These are phyloP conservation scores for Heloderma charlesbogerti DNA, from an alignment of 2,113 vertebrate genomes.

Conservation along the genomic window DNA sequence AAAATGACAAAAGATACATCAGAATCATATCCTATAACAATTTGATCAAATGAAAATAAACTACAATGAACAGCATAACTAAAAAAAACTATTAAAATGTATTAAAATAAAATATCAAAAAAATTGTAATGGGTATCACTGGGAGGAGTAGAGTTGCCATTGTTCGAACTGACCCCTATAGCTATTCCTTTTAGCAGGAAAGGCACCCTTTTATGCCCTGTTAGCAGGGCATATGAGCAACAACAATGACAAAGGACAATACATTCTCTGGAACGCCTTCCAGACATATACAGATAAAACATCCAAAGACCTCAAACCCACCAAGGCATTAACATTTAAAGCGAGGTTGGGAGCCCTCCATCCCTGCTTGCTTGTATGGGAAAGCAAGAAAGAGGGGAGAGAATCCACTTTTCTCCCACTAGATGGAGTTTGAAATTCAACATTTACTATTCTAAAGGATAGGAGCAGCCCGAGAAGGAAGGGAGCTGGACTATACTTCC, in stretches of 20 bases:
- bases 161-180: too few species aligned
- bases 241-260: not conserved
- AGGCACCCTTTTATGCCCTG: too few species aligned
- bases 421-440: slow-evolving; percentile 51
- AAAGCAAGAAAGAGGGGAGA: not conserved
- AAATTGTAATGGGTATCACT: too few species aligned
- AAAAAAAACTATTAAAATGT: too few species aligned
- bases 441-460: not conserved
- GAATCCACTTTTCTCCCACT: slow-evolving; percentile 47
- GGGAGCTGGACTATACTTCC: too few species aligned
- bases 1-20: not conserved
- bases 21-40: too few species aligned
- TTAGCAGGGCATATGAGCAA: not conserved
- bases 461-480: not conserved
- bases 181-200: too few species aligned
- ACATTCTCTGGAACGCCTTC: not conserved
- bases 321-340: not conserved
- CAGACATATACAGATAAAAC: not conserved
- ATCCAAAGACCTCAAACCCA: fast-evolving
- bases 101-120: too few species aligned
- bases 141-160: too few species aligned
- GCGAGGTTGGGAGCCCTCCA: fast-evolving
- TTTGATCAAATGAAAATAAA: too few species aligned
- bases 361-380: fast-evolving
- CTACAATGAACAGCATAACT: too few species aligned